These are phyloP conservation scores for Cyclophora albipunctata DNA, from an alignment of 2,888 invertebrate species.

Conservation along the genomic window DNA sequence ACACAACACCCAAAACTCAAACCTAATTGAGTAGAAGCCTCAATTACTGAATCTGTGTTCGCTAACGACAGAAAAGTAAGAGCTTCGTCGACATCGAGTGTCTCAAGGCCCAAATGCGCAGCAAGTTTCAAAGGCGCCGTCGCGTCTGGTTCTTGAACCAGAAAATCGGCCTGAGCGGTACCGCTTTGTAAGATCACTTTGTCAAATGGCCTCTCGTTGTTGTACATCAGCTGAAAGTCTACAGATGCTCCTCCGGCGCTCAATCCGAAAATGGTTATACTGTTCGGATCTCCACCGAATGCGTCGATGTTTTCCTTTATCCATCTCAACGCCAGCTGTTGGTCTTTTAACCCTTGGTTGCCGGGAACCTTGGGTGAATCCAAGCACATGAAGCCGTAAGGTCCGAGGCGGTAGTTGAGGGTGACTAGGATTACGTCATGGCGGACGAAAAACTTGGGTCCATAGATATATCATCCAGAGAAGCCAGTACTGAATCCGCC, in stretches of 20 bases:
- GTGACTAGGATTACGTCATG: conserved; percentile 29
- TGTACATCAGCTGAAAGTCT: conserved; percentile 25
- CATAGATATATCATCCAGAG: conserved; percentile 2
- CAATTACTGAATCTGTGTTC: conserved; percentile 9
- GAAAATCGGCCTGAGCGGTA: conserved; percentile 15
- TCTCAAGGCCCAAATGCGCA: conserved; percentile 25
- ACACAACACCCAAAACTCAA: conserved; percentile 15
- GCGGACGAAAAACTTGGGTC: conserved; percentile 10
- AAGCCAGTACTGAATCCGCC: conserved; percentile 11
- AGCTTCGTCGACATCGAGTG: conserved; percentile 23
- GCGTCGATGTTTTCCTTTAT: conserved; percentile 28
- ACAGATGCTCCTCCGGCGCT: conserved; percentile 29
- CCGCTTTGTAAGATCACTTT: conserved; percentile 33
- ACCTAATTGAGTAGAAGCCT: conserved; percentile 7
- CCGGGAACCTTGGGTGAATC: conserved; percentile 30
- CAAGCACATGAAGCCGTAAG: conserved; percentile 32
- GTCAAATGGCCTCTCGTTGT: conserved; percentile 24
- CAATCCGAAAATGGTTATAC: conserved; percentile 29
- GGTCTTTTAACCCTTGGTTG: conserved; percentile 38
- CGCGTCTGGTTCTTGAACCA: conserved; percentile 17
- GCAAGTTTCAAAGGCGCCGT: conserved; percentile 24
- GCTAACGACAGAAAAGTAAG: conserved; percentile 20
- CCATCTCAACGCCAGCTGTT: conserved; percentile 30
- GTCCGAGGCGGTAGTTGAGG: conserved; percentile 31
- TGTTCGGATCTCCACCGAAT: conserved; percentile 28